Conservation (phyloP, 2,888 invertebrate genomes). For the Aphidoletes aphidimyza region DNA sequence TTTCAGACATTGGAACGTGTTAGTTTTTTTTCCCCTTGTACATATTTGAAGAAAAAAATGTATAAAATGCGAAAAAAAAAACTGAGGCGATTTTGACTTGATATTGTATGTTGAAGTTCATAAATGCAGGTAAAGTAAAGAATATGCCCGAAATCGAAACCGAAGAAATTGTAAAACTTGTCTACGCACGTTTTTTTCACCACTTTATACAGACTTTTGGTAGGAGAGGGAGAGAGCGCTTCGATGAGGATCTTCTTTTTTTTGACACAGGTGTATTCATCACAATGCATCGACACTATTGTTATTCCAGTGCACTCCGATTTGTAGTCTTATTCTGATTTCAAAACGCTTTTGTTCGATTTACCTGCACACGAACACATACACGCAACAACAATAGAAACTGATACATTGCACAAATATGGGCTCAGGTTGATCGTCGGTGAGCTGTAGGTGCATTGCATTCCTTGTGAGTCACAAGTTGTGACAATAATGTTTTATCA, state of each 20-base stretch:
- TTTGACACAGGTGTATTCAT: slow-evolving; percentile 20
- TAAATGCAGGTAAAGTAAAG: neutral
- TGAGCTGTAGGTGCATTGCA: no score
- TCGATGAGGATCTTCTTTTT: neutral
- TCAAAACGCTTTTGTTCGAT: neutral
- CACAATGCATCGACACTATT: slow-evolving; percentile 35
- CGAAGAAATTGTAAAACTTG: neutral
- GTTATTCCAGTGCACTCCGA: neutral
- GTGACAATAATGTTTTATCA: no score
- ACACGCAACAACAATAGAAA: no score
- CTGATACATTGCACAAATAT: neutral
- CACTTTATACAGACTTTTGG: no score
- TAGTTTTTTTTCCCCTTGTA: slow-evolving; percentile 29
- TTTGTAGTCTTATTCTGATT: neutral
- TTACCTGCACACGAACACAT: neutral
- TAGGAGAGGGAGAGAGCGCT: neutral
- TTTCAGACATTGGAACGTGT: slow-evolving; percentile 19
- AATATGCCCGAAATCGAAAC: no score
- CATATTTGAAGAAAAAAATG: neutral
- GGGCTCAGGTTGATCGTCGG: neutral
- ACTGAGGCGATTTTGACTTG: no score
- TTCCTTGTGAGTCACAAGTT: no score
- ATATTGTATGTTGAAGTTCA: neutral
- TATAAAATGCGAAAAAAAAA: neutral
- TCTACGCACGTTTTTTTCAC: neutral